These are phyloP conservation scores for Pygocentrus nattereri DNA, from an alignment of 2,797 vertebrate species.

Conservation along the genomic window DNA sequence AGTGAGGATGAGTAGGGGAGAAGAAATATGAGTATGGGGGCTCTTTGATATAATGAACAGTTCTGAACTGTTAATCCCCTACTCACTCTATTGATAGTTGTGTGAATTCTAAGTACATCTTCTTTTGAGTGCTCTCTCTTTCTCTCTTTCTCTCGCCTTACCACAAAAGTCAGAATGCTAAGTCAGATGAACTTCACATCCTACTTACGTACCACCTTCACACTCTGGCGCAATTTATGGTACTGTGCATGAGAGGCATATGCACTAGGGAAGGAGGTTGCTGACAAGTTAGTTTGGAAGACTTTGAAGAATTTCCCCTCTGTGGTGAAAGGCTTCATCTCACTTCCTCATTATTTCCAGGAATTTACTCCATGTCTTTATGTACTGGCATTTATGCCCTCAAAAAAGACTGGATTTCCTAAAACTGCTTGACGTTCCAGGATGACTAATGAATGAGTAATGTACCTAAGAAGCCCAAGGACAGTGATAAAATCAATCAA, in stretches of 20 bases:
- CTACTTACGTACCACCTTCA: neutral
- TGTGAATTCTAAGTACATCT: neutral
- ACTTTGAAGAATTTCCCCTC: neutral
- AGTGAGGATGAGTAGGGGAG: too few species aligned
- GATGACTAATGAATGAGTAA: neutral
- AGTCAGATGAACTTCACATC: constrained; percentile 21
- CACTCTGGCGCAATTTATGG: neutral
- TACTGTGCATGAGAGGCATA: neutral
- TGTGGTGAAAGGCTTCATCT: constrained; percentile 3
- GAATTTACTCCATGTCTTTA: constrained; percentile 3
- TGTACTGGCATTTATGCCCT: neutral
- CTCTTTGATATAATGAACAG: too few species aligned
- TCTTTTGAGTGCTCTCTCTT: neutral
- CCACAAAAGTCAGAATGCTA: constrained; percentile 21
- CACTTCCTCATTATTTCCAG: constrained; percentile 18
- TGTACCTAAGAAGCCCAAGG: neutral
- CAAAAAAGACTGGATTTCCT: neutral
- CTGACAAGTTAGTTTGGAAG: constrained; percentile 31
- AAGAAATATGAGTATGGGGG: too few species aligned
- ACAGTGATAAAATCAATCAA: too few species aligned
- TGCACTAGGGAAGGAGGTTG: constrained; percentile 13
- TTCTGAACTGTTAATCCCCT: too few species aligned
- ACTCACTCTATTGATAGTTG: neutral
- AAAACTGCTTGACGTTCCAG: neutral
- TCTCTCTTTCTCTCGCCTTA: neutral